Base-by-base conservation (phyloP, 2,797 vertebrate genomes). In the Phrynocephalus guinanensis region DNA sequence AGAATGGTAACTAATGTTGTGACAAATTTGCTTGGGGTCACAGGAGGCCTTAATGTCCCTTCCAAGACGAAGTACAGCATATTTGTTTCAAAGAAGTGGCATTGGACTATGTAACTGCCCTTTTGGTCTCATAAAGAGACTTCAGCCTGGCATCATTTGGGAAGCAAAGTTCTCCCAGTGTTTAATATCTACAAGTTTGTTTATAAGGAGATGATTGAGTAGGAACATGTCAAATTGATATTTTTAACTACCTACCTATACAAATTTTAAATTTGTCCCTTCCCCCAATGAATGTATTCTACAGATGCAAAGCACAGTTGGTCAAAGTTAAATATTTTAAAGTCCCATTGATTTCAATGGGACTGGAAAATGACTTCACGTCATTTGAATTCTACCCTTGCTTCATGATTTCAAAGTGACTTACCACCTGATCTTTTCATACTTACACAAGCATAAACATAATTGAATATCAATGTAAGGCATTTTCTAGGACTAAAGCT, bases 1-100 rank as follows among this genome's bases (percentile, higher is more conserved):
- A 86, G 77, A 90, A 75, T 71, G 85, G 10, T 79, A 92, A 87
- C n/a, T 86, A 84, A 91, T n/a, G 9, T 78, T 92, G 52, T 79
- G n/a, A 86, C 3, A 83, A 88, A 79, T 93, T 91, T 89, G 88
- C 71, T 68, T 91, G 87, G 28, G 89, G 44, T 85, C 71, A 72
- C 56, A 79, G 68, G 84, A 88, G 0, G 13, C 22, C 88, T 90
- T 87, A 87, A 38, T 86, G 20, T 79, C 13, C 82, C 18, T n/a
- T 70, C 24, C 83, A 75, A 90, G 13, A 90, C 26, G 75, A 94
- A 89, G 33, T 16, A 91, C 80, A 60, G 73, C 3, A 2, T 60
- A 16, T 30, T 71, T 83, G 48, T 85, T 87, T 87, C 70, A 73
- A 77, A 60, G 28, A 79, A 0, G 16, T 88, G 77, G 89, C 4